Conservation (phyloP, 2,888 invertebrate species). For the Drosophila siamana region DNA sequence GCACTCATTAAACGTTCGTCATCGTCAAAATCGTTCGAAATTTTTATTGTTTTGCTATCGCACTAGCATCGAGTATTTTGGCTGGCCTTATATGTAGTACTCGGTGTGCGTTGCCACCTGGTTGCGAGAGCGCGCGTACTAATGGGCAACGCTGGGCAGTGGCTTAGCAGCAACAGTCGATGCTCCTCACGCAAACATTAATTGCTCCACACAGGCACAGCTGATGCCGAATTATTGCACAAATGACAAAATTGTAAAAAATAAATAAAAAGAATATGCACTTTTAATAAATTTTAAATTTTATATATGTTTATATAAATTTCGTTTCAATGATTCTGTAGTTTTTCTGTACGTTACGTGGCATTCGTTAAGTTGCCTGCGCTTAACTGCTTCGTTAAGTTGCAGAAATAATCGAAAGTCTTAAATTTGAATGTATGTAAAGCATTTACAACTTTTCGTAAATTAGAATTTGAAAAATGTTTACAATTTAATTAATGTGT, state of each 20-base stretch:
- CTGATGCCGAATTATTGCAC: neutral
- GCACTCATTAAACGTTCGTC: constrained; percentile 51
- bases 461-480: too few species aligned
- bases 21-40: constrained; percentile 52
- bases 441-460: too few species aligned
- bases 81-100: constrained; percentile 6
- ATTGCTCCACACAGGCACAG: constrained; percentile 22
- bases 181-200: neutral
- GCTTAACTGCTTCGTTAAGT: neutral
- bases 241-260: too few species aligned
- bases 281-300: neutral
- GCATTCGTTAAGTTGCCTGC: constrained; percentile 5
- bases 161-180: neutral
- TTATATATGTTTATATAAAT: too few species aligned
- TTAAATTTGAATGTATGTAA: neutral
- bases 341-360: neutral
- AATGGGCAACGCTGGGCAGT: neutral
- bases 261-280: neutral
- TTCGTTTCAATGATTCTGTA: neutral
- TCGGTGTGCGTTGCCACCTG: constrained; percentile 1
- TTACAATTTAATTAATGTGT: too few species aligned
- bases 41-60: constrained; percentile 60
- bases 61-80: constrained; percentile 48
- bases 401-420: neutral
- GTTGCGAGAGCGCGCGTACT: neutral